A percentile compares a stretch with the other conserved stretches of the same genome.
Conservation (phyloP, 1,140 invertebrate genomes). For the Condylostylus longicornis region DNA sequence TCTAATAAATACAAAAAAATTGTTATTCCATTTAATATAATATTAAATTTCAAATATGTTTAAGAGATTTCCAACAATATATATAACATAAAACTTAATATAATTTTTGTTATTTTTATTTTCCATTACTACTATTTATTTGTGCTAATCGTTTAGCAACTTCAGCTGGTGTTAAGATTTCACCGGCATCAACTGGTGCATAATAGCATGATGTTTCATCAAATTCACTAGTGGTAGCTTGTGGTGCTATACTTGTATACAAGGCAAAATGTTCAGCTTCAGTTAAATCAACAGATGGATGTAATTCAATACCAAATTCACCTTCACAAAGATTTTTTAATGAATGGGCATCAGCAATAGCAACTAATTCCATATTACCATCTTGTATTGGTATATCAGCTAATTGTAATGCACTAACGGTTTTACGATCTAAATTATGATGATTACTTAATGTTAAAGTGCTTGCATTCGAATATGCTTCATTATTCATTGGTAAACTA, state of each 20-base stretch:
- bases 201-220: conserved; percentile 77
- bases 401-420: conserved; percentile 27
- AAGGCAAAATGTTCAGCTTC: conserved; percentile 75
- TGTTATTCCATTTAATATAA: too few relatives aligned
- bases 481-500: conserved; percentile 22
- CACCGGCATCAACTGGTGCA: conserved; percentile 61
- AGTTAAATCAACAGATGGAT: conserved; percentile 46
- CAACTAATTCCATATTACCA: conserved; percentile 30
- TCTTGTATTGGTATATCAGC: conserved; percentile 29
- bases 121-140: conserved; percentile 16
- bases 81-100: not conserved
- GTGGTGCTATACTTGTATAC: conserved; percentile 66
- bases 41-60: too few relatives aligned
- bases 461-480: conserved; percentile 25
- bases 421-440: conserved; percentile 23
- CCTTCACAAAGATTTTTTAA: conserved; percentile 27
- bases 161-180: conserved; percentile 33
- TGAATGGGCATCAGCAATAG: conserved; percentile 30
- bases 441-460: conserved; percentile 23
- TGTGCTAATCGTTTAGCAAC: conserved; percentile 23
- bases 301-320: conserved; percentile 25
- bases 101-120: not conserved
- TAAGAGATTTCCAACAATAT: too few relatives aligned
- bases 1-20: too few relatives aligned
- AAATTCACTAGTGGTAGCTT: conserved; percentile 70